Evolutionary conservation across 2,113 vertebrate genomes (phyloP), one percentile per base, ranked within the genome.

Genomic region (Myotis lucifugus): DNA sequence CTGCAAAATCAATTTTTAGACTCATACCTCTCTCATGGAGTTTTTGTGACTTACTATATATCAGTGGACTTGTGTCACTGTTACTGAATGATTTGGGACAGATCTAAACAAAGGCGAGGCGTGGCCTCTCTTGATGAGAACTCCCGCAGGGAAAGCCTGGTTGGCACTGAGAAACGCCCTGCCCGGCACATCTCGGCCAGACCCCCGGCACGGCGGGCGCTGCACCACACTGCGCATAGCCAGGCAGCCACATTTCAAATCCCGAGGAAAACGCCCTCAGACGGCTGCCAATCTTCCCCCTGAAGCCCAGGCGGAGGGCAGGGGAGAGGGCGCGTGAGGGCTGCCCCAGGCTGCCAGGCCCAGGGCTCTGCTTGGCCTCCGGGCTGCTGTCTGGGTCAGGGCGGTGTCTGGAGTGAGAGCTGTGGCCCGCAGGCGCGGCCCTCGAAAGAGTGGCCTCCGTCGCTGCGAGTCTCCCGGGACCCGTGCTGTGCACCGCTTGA

Each of bases 211-310:
- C 40, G 0, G 0, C 56, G 18, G 18, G 19, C 19, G 8, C 13
- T 18, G 0, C 34, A 37, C 37, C 27, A 17, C 40, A 23, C 76
- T 13, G 27, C n/a, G 79, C 6, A 13, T 6, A 17, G 25, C 50
- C 14, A 50, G 0, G 0, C 13, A 72, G 46, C 42, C 27, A 11
- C 12, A 48, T 8, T 32, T 77, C 73, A 42, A 92, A 48, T 32
- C 23, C 25, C 10, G 18, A 37, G 59, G 67, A 7, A 73, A 42
- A 61, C 10, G 1, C 6, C 32, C 19, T 12, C 9, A 5, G 48
- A 42, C 37, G 37, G 54, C 6, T 25, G 29, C 73, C 66, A 0
- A 23, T 7, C 17, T 19, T 40, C 14, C 0, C 14, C 0, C 12
- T 34, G 66, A 14, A 4, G 2, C 37, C 54, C 85, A 52, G 10